Percentiles rank a stretch among this genome's conserved stretches.
Evolutionary conservation across 2,888 invertebrate species (phyloP).

Genomic region (Pharmacophagus antenor): DNA sequence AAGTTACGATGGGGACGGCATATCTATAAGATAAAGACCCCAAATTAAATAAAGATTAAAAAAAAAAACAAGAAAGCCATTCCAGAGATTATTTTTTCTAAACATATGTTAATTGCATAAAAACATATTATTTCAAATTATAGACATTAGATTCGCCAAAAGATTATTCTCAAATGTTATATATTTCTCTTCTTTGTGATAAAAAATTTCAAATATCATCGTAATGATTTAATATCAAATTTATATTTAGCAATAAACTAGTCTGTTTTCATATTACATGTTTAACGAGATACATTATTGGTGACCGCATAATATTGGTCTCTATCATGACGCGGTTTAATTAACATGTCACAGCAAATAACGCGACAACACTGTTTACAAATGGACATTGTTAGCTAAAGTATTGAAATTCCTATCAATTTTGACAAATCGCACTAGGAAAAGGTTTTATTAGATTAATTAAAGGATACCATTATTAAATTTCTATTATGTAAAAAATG

Average conservation of each 20-base stretch:
- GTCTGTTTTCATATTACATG: background rate
- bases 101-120: no score
- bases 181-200: background rate
- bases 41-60: no score
- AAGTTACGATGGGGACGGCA: no score
- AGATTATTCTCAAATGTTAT: no score
- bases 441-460: background rate
- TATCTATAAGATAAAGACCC: no score
- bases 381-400: background rate
- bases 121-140: no score
- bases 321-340: conserved; percentile 21
- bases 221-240: background rate
- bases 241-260: conserved; percentile 2
- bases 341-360: conserved; percentile 29
- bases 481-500: no score
- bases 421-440: background rate
- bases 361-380: conserved; percentile 15
- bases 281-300: background rate
- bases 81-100: no score
- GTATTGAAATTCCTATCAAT: background rate
- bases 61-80: no score
- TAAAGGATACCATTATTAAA: background rate
- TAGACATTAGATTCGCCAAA: no score
- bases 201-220: background rate
- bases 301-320: conserved; percentile 16